Conservation (phyloP, 2,797 vertebrate genomes). For the Poeciliopsis gracilis region DNA sequence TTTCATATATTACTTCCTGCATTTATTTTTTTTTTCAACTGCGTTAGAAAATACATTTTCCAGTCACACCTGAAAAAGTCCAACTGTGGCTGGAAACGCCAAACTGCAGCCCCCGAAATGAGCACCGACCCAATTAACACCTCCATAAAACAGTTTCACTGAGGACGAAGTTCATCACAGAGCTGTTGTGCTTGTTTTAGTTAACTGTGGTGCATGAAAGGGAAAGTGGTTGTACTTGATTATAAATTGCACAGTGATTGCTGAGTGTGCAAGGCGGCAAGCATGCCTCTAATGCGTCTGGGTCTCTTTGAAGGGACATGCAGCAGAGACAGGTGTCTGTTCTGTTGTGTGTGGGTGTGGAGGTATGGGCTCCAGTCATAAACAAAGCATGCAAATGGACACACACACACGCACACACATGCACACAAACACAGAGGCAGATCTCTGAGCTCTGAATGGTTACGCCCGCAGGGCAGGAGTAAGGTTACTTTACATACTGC, state of each 20-base stretch:
- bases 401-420: slow-evolving; percentile 26
- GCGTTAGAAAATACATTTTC: background rate
- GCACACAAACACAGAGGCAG: slow-evolving; percentile 55
- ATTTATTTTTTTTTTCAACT: background rate
- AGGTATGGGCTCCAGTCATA: slow-evolving; percentile 61
- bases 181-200: slow-evolving; percentile 1
- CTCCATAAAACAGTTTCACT: background rate
- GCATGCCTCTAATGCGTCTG: slow-evolving; percentile 16
- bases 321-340: slow-evolving; percentile 69
- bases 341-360: slow-evolving; percentile 44
- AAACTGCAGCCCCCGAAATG: slow-evolving; percentile 7
- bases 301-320: slow-evolving; percentile 33
- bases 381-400: slow-evolving; percentile 64
- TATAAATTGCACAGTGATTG: slow-evolving; percentile 5
- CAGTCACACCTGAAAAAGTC: background rate
- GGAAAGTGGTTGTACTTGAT: background rate
- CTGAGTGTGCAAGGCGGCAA: slow-evolving; percentile 10
- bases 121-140: slow-evolving; percentile 2
- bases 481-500: slow-evolving; percentile 86
- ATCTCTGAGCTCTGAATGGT: slow-evolving; percentile 66
- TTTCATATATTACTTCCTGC: background rate
- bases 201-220: slow-evolving; percentile 2
- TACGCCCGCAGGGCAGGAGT: slow-evolving; percentile 69
- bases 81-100: background rate
- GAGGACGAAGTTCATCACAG: slow-evolving; percentile 2